Evolutionary conservation across 2,113 vertebrate genomes (phyloP).

Genomic region (Panthera leo): DNA sequence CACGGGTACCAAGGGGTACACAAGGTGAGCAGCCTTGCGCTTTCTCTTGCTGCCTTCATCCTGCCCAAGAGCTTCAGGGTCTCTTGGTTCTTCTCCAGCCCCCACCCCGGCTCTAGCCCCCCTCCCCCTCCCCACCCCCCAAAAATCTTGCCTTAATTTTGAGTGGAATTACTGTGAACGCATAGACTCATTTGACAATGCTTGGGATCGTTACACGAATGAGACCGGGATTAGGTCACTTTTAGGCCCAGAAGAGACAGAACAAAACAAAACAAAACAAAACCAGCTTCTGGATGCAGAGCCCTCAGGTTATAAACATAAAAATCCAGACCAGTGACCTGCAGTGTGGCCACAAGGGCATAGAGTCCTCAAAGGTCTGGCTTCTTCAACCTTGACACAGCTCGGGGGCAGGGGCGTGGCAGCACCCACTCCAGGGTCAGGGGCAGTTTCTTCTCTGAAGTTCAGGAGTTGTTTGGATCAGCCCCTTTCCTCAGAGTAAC

Average conservation of each 20-base stretch:
- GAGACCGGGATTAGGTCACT: neutral
- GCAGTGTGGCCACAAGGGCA: conserved; percentile 45
- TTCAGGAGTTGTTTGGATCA: neutral
- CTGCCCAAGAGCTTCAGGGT: neutral
- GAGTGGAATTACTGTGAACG: neutral
- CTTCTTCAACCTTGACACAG: neutral
- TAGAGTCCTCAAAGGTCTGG: neutral
- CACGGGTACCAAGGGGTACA: neutral
- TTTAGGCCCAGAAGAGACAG: neutral
- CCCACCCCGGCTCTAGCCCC: neutral
- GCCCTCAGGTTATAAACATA: neutral
- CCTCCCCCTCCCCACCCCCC: no score
- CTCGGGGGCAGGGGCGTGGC: neutral
- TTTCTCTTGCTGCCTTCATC: neutral
- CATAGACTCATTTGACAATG: neutral
- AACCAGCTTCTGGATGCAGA: neutral
- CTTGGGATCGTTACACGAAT: neutral
- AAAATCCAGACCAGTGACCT: conserved; percentile 39
- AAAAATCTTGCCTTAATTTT: neutral
- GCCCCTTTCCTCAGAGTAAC: neutral
- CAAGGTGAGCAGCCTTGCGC: no score
- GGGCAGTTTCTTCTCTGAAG: neutral
- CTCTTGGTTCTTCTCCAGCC: neutral
- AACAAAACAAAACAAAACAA: neutral
- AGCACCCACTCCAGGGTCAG: neutral